phyloP scores from a whole-genome alignment of 2,888 invertebrate genomes.

The Dimorphilus gyrociliatus region DNA sequence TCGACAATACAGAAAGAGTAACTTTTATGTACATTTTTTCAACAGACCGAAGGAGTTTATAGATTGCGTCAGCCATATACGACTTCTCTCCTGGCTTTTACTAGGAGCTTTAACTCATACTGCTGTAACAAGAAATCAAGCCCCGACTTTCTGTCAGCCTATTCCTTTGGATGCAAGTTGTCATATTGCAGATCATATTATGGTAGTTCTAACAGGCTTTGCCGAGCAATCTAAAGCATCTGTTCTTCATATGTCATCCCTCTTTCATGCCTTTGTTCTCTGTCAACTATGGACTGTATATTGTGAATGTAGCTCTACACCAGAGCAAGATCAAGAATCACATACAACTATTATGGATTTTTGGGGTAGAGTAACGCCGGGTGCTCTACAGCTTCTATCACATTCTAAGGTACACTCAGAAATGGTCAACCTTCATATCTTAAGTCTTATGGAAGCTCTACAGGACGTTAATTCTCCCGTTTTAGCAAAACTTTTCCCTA shows the following conservation, averaged over 20 bases:
- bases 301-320: constrained; percentile 65
- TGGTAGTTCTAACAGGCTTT: constrained; percentile 88
- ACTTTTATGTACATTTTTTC: constrained; percentile 5
- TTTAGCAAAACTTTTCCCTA: constrained; percentile 65
- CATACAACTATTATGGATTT: constrained; percentile 69
- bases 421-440: constrained; percentile 75
- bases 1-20: neutral
- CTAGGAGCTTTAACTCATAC: constrained; percentile 71
- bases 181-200: constrained; percentile 90
- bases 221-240: constrained; percentile 84
- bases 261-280: constrained; percentile 89
- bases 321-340: constrained; percentile 32
- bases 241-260: constrained; percentile 80
- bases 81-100: constrained; percentile 83
- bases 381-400: constrained; percentile 73
- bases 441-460: constrained; percentile 80
- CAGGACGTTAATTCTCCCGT: constrained; percentile 85
- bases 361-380: constrained; percentile 95
- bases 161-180: constrained; percentile 89
- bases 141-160: constrained; percentile 48
- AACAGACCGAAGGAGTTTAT: constrained; percentile 77
- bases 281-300: constrained; percentile 98
- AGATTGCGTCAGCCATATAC: constrained; percentile 82
- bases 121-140: constrained; percentile 46
- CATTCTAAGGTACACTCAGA: constrained; percentile 70